These are phyloP conservation scores for Gavialis gangeticus DNA, from an alignment of 2,113 vertebrate genomes.

Conservation along the genomic window DNA sequence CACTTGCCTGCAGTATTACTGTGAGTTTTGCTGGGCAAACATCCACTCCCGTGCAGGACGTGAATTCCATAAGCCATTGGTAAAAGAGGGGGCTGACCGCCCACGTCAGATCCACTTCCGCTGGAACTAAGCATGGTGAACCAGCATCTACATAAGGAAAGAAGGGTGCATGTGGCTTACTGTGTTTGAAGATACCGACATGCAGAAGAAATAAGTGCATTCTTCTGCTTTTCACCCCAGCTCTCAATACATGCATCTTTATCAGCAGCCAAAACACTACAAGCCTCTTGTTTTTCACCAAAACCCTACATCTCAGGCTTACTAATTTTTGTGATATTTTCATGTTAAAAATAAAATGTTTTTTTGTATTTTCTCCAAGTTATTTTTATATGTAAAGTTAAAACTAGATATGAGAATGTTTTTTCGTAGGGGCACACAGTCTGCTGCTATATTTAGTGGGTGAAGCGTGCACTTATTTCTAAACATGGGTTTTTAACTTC, in stretches of 20 bases:
- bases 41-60: conserved; percentile 98
- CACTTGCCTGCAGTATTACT: conserved; percentile 99
- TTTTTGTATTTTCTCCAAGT: conserved; percentile 97
- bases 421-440: conserved; percentile 94
- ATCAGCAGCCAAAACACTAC: conserved; percentile 99
- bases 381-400: conserved; percentile 99
- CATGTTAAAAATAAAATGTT: conserved; percentile 95
- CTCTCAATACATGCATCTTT: conserved; percentile 95
- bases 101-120: conserved; percentile 99
- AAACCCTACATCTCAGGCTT: conserved; percentile 99
- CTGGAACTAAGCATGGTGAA: conserved; percentile 90
- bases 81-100: conserved; percentile 97
- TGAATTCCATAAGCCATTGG: conserved; percentile 99
- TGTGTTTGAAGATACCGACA: conserved; percentile 83
- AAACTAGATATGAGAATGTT: conserved; percentile 96
- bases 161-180: conserved; percentile 88
- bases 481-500: conserved; percentile 91
- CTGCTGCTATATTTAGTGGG: conserved; percentile 91
- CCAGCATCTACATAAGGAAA: conserved; percentile 77
- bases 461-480: conserved; percentile 96
- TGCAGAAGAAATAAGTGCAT: conserved; percentile 90
- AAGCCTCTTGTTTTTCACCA: conserved; percentile 98
- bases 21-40: conserved; percentile 99
- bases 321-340: conserved; percentile 98
- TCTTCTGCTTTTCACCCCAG: conserved; percentile 89